Conservation (phyloP, 2,888 invertebrate genomes). For the Drosophila vallismaia region DNA sequence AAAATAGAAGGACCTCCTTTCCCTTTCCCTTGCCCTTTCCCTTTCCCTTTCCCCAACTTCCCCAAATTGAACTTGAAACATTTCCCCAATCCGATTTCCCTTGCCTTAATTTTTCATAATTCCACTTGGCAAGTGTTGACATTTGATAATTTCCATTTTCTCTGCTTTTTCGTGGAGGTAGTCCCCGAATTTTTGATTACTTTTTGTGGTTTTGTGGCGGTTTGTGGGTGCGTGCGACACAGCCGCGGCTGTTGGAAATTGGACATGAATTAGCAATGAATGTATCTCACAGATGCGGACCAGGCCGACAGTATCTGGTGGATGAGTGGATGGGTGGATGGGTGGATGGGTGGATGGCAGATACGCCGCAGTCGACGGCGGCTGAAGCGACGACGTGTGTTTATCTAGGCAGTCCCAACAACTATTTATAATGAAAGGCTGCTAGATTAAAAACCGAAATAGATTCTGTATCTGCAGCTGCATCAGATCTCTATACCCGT, state of each 20-base stretch:
- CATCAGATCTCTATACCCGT: slow-evolving; percentile 12
- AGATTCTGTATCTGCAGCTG: slow-evolving; percentile 61
- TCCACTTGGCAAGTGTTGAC: slow-evolving; percentile 13
- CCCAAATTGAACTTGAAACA: not conserved
- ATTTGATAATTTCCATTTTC: slow-evolving; percentile 19
- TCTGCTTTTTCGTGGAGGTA: not conserved
- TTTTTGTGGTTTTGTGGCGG: slow-evolving; percentile 14
- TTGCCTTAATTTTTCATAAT: slow-evolving; percentile 5
- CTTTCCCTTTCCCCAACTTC: too few relatives aligned
- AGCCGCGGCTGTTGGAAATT: slow-evolving; percentile 41
- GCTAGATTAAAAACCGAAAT: slow-evolving; percentile 73
- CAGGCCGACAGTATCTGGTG: not conserved
- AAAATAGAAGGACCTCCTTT: not conserved
- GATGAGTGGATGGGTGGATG: too few relatives aligned
- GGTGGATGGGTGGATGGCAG: too few relatives aligned
- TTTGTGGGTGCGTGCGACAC: not conserved
- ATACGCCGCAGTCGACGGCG: not conserved
- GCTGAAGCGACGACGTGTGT: slow-evolving; percentile 38
- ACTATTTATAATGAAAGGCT: slow-evolving; percentile 75
- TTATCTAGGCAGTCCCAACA: slow-evolving; percentile 66
- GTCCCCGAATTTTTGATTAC: slow-evolving; percentile 29
- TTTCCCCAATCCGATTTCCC: not conserved
- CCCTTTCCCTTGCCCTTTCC: not conserved
- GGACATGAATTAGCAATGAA: slow-evolving; percentile 55
- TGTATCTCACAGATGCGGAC: slow-evolving; percentile 6